Conservation (phyloP, 2,888 invertebrate species). For the Erebia epiphron region DNA sequence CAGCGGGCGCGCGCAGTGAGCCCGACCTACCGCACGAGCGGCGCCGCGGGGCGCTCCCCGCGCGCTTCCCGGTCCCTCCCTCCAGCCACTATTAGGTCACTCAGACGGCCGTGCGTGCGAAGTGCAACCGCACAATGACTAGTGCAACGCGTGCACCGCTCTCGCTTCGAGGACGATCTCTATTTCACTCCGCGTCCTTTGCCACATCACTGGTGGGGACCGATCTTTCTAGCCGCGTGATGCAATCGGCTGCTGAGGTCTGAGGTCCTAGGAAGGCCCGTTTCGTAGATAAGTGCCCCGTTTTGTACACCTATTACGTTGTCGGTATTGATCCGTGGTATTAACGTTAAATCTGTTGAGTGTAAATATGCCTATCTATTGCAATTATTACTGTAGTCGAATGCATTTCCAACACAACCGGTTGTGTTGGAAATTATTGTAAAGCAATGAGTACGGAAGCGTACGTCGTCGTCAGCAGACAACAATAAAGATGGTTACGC, state of each 20-base stretch:
- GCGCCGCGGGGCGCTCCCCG: slow-evolving; percentile 66
- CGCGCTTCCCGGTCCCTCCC: slow-evolving; percentile 80
- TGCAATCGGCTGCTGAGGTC: slow-evolving; percentile 66
- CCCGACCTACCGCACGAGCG: slow-evolving; percentile 81
- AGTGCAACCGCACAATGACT: slow-evolving; percentile 80
- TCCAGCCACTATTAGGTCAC: slow-evolving; percentile 82
- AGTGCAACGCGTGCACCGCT: slow-evolving; percentile 82
- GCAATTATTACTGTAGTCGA: slow-evolving; percentile 10
- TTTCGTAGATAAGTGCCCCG: slow-evolving; percentile 61
- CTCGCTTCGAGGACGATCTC: slow-evolving; percentile 83
- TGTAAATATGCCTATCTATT: not conserved
- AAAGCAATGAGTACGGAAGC: slow-evolving; percentile 22
- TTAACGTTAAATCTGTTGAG: slow-evolving; percentile 1
- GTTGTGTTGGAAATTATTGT: not conserved
- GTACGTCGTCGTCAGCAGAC: slow-evolving; percentile 29
- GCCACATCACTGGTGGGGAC: slow-evolving; percentile 80
- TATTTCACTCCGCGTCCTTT: slow-evolving; percentile 82
- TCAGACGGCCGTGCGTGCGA: slow-evolving; percentile 79
- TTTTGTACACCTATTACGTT: slow-evolving; percentile 55
- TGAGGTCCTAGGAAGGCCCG: slow-evolving; percentile 68
- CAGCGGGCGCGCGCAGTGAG: slow-evolving; percentile 75
- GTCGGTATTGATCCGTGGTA: slow-evolving; percentile 33
- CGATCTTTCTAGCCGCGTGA: slow-evolving; percentile 80
- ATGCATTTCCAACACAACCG: too few relatives aligned
- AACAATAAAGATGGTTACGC: slow-evolving; percentile 63